phyloP scores from a whole-genome alignment of 2,797 vertebrate genomes.

The Columba guinea region DNA sequence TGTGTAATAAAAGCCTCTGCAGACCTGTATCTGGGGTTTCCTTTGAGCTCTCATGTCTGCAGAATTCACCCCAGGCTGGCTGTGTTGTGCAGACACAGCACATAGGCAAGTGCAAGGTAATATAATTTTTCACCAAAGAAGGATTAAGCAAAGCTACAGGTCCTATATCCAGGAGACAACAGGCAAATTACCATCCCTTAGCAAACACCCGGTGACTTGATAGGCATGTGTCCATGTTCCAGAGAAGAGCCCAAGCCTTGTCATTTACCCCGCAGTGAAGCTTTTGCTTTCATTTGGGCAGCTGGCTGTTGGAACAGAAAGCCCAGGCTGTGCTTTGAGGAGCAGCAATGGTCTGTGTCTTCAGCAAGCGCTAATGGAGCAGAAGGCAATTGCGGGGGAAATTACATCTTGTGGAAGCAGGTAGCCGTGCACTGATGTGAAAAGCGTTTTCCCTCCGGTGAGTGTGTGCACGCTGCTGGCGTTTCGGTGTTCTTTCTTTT shows the following conservation, averaged over 20 bases:
- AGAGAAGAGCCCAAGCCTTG: background rate
- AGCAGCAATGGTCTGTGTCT: background rate
- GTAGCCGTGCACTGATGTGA: background rate
- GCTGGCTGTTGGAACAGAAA: background rate
- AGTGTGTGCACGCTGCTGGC: background rate
- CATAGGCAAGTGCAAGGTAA: background rate
- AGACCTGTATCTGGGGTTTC: background rate
- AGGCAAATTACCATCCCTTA: too few species aligned
- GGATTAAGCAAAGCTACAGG: background rate
- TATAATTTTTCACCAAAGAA: background rate
- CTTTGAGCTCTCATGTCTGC: background rate
- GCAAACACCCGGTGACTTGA: background rate
- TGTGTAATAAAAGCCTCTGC: background rate
- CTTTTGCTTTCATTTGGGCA: background rate
- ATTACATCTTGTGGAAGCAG: constrained; percentile 3
- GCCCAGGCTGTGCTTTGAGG: background rate
- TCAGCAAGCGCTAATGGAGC: constrained; percentile 7
- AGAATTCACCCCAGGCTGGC: background rate
- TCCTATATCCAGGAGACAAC: background rate
- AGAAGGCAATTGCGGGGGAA: constrained; percentile 16
- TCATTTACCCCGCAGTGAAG: background rate
- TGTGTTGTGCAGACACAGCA: background rate
- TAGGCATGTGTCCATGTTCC: rapidly evolving
- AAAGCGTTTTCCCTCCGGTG: background rate
- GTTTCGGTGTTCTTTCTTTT: background rate